These are phyloP conservation scores for Diachrysia chrysitis DNA, from an alignment of 2,888 invertebrate genomes.

Conservation along the genomic window DNA sequence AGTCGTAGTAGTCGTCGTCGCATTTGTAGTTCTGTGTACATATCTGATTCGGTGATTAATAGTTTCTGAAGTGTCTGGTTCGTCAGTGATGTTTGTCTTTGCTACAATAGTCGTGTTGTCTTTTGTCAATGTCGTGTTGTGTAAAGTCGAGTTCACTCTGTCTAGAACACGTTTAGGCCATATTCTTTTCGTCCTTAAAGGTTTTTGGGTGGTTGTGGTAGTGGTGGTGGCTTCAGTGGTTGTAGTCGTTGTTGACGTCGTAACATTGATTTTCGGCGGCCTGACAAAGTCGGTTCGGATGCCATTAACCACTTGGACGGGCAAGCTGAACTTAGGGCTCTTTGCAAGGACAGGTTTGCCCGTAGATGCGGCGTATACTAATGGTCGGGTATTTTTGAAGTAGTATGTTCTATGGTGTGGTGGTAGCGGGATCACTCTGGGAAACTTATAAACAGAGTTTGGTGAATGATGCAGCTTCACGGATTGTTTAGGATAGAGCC, in stretches of 20 bases:
- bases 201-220: slow-evolving; percentile 74
- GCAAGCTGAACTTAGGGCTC: slow-evolving; percentile 78
- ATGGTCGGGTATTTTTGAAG: slow-evolving; percentile 66
- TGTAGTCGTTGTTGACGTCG: slow-evolving; percentile 67
- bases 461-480: slow-evolving; percentile 66
- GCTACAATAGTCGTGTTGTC: slow-evolving; percentile 64
- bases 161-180: slow-evolving; percentile 77
- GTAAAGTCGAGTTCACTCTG: slow-evolving; percentile 42
- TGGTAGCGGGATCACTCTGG: slow-evolving; percentile 76
- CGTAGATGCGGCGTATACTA: slow-evolving; percentile 72
- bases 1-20: slow-evolving; percentile 62
- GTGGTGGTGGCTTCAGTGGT: slow-evolving; percentile 70
- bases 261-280: slow-evolving; percentile 71
- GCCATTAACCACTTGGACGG: slow-evolving; percentile 82
- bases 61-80: slow-evolving; percentile 70
- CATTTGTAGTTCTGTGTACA: slow-evolving; percentile 63
- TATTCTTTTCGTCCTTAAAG: slow-evolving; percentile 83
- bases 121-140: slow-evolving; percentile 61
- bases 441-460: slow-evolving; percentile 78
- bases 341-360: slow-evolving; percentile 70
- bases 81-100: slow-evolving; percentile 66
- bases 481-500: slow-evolving; percentile 71
- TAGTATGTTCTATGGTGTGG: slow-evolving; percentile 65
- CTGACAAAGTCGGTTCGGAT: slow-evolving; percentile 77
- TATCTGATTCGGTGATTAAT: slow-evolving; percentile 66